Evolutionary conservation across 1,140 invertebrate species (phyloP).

Genomic region (Macrobrachium rosenbergii): DNA sequence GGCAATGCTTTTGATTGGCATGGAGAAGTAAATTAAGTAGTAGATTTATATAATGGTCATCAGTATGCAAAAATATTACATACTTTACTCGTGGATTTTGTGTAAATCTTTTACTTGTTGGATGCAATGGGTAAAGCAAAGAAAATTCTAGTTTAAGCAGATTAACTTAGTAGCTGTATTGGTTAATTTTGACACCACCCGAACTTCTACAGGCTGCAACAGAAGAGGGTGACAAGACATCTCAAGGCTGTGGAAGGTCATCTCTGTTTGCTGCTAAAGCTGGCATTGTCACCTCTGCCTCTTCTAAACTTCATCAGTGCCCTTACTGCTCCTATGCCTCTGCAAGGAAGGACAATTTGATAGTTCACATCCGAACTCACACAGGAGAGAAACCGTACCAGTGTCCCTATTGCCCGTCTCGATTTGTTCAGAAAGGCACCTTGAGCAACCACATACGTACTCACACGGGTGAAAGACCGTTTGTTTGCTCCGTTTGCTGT

Average conservation of each 20-base stretch:
- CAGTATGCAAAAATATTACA: too few relatives aligned
- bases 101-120: too few relatives aligned
- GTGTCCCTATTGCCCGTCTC: constrained; percentile 39
- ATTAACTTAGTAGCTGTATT: too few relatives aligned
- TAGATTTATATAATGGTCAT: too few relatives aligned
- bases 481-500: constrained; percentile 20
- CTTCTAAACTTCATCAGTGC: constrained; percentile 42
- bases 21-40: too few relatives aligned
- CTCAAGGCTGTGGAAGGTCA: constrained; percentile 7
- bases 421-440: constrained; percentile 55
- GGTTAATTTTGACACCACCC: constrained; percentile 22
- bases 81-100: too few relatives aligned
- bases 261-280: not conserved
- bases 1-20: too few relatives aligned
- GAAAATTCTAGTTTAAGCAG: too few relatives aligned
- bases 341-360: constrained; percentile 49
- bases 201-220: constrained; percentile 47
- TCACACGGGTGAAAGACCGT: constrained; percentile 49
- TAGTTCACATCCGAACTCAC: constrained; percentile 48
- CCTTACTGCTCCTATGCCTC: constrained; percentile 44
- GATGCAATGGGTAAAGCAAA: too few relatives aligned
- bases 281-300: constrained; percentile 14
- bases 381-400: constrained; percentile 46
- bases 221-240: constrained; percentile 16
- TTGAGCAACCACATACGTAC: constrained; percentile 43